Base-by-base conservation (phyloP, 2,888 invertebrate species). In the Patella pellucida region DNA sequence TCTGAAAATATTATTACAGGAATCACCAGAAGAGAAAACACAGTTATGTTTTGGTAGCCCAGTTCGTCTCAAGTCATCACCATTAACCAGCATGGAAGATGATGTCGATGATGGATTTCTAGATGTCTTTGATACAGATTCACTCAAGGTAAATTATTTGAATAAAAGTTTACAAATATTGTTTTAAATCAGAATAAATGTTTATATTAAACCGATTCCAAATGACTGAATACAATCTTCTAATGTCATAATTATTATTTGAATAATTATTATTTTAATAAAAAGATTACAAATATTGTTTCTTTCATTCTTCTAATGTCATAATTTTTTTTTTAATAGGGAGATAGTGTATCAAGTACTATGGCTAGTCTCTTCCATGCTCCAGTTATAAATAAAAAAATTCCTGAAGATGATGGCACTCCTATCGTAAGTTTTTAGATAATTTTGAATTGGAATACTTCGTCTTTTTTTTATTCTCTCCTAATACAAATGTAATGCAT, bases 71-170 rank as follows among this genome's bases (percentile, higher is more conserved):
- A 74, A 74, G 69, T 69, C 54, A 41, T 74, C 74, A 41, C 74
- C 69, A 54, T 56, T 74, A n/a, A 68, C 71, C 3, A 71, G 71
- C 52, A 75, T 52, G 71, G 75, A 75, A 31, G 71, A 71, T 68
- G 75, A 71, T 31, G 75, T 76, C 9, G 86, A 86, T 74, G 89
- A 89, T 77, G 88, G 89, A 3, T 89, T 89, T 78, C 85, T 88
- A 2, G 88, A 89, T 56, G 76, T 84, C 2, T 78, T 84, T 67
- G 84, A 85, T 69, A 72, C 78, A 19, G 83, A 82, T 68, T 79
- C 79, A 9, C 74, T 78, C 15, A 74, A 82, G 80, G 83, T 83
- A 77, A 71, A 56, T 56, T 14, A 23, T 68, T 50, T n/a, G 51
- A 23, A 51, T 67, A 16, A 9, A n/a, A 19, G 23, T 14, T 31